Percentiles rank a stretch among this genome's conserved stretches.
Evolutionary conservation across 2,888 invertebrate species (phyloP).

Genomic region (Aphrophora alni): DNA sequence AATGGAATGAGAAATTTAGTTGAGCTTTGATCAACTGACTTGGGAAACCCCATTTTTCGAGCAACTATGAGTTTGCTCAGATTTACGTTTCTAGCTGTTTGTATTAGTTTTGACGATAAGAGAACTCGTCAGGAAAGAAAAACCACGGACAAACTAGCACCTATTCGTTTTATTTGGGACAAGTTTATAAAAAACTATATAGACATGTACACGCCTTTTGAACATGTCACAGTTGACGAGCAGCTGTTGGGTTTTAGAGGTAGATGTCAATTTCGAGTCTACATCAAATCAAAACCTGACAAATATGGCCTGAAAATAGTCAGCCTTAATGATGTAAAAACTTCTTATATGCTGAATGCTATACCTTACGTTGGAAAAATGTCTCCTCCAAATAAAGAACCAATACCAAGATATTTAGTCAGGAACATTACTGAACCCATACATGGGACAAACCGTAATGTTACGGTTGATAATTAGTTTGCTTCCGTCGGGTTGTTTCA

Average conservation of each 20-base stretch:
- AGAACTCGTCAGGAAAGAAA: not conserved
- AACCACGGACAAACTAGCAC: slow-evolving; percentile 7
- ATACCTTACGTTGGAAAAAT: not conserved
- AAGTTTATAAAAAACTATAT: not conserved
- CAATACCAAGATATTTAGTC: slow-evolving; percentile 10
- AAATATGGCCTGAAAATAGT: slow-evolving; percentile 21
- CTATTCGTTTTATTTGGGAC: slow-evolving; percentile 13
- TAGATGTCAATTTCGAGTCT: slow-evolving; percentile 15
- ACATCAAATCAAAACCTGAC: slow-evolving; percentile 15
- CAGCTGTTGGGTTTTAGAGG: slow-evolving; percentile 12
- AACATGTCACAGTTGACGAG: slow-evolving; percentile 13
- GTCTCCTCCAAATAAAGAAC: not conserved
- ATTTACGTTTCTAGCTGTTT: not conserved
- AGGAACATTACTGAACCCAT: slow-evolving; percentile 12
- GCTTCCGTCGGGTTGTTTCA: slow-evolving; percentile 26
- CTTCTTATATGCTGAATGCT: not conserved
- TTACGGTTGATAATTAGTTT: slow-evolving; percentile 34
- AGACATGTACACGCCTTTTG: slow-evolving; percentile 16
- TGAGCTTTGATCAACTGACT: not conserved
- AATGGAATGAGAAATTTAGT: not conserved
- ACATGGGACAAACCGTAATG: slow-evolving; percentile 23
- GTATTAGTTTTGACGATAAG: slow-evolving; percentile 11
- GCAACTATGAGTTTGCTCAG: not conserved
- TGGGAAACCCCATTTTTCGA: slow-evolving; percentile 9
- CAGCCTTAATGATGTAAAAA: not conserved